These are phyloP conservation scores for Nipponacmea schrenckii DNA, from an alignment of 2,888 invertebrate genomes.

Conservation along the genomic window DNA sequence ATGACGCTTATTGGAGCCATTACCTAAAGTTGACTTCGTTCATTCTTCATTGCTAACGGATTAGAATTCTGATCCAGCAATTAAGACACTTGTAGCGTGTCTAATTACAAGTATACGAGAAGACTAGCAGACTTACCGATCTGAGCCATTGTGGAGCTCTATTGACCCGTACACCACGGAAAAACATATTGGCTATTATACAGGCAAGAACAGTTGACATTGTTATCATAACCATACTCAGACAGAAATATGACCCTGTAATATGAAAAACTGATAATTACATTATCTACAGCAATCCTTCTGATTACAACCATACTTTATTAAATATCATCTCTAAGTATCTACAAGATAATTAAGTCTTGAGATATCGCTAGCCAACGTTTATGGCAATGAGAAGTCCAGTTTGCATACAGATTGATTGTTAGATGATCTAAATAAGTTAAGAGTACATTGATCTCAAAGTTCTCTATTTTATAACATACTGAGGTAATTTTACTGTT, in stretches of 20 bases:
- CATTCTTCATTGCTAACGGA: too few species aligned
- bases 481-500: too few species aligned
- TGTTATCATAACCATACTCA: constrained; percentile 49
- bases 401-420: too few species aligned
- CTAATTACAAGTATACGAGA: too few species aligned
- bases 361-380: not conserved
- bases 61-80: too few species aligned
- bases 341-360: not conserved
- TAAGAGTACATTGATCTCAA: too few species aligned
- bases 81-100: too few species aligned
- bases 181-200: constrained; percentile 45
- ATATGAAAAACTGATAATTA: not conserved
- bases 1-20: too few species aligned
- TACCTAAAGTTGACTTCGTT: too few species aligned
- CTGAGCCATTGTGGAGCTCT: constrained; percentile 37
- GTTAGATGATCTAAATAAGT: too few species aligned
- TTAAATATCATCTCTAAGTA: not conserved
- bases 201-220: constrained; percentile 44
- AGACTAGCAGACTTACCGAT: constrained; percentile 24
- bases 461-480: too few species aligned
- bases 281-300: not conserved
- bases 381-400: not conserved
- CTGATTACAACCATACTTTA: not conserved
- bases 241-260: constrained; percentile 47
- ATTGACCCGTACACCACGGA: constrained; percentile 38